Conservation (phyloP, 1,140 invertebrate genomes). For the Araneus ventricosus region DNA sequence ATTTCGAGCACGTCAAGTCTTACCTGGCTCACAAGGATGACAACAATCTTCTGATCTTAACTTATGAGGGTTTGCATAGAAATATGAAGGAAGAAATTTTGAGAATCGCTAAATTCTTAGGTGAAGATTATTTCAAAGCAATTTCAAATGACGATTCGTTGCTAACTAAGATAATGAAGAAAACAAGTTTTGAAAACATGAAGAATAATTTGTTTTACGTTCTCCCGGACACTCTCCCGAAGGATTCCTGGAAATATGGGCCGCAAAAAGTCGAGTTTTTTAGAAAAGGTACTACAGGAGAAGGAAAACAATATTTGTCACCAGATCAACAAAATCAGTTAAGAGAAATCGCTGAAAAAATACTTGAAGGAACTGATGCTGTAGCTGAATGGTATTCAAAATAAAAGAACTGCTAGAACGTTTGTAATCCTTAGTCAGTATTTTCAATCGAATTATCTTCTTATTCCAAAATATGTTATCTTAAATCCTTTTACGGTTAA, state of each 20-base stretch:
- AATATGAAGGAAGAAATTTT: slow-evolving; percentile 31
- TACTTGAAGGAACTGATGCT: slow-evolving; percentile 23
- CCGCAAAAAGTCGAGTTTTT: slow-evolving; percentile 26
- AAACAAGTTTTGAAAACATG: slow-evolving; percentile 42
- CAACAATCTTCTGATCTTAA: slow-evolving; percentile 76
- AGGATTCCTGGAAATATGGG: neutral
- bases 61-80: slow-evolving; percentile 76
- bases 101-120: slow-evolving; percentile 79
- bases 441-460: too few species aligned
- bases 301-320: slow-evolving; percentile 83
- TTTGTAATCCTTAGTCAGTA: too few species aligned
- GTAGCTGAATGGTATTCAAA: neutral
- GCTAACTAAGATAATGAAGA: slow-evolving; percentile 28
- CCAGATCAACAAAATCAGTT: neutral
- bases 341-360: neutral
- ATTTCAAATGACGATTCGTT: neutral
- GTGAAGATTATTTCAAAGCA: slow-evolving; percentile 72
- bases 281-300: slow-evolving; percentile 57
- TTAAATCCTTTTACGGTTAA: too few species aligned
- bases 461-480: too few species aligned
- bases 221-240: neutral
- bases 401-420: neutral
- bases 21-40: slow-evolving; percentile 75
- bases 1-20: slow-evolving; percentile 77
- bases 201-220: neutral